These are phyloP conservation scores for Caranx ignobilis DNA, from an alignment of 2,113 vertebrate genomes.

Conservation along the genomic window DNA sequence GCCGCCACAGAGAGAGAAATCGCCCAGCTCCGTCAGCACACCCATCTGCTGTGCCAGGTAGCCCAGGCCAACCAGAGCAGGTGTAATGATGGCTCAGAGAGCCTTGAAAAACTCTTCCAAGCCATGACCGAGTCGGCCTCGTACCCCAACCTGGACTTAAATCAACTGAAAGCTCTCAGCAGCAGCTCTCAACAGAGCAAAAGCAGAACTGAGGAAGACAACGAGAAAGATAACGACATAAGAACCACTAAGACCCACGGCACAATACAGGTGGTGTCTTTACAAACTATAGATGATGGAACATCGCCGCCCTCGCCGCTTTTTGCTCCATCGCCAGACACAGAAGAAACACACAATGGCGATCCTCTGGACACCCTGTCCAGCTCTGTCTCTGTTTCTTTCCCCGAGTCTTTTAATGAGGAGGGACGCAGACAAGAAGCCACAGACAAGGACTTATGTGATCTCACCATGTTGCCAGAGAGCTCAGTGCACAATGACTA, in stretches of 20 bases:
- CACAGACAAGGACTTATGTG: slow-evolving; percentile 22
- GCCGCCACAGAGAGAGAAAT: slow-evolving; percentile 71
- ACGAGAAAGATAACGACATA: neutral
- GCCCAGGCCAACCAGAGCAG: slow-evolving; percentile 32
- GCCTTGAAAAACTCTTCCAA: slow-evolving; percentile 67
- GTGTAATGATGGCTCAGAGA: neutral
- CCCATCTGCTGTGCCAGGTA: slow-evolving; percentile 72
- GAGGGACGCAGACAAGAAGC: slow-evolving; percentile 3
- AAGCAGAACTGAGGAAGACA: slow-evolving; percentile 7
- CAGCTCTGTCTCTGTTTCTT: neutral
- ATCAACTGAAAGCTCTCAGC: slow-evolving; percentile 19
- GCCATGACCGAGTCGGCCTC: slow-evolving; percentile 73
- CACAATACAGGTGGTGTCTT: slow-evolving; percentile 8
- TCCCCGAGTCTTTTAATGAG: neutral
- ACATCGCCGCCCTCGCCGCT: slow-evolving; percentile 69
- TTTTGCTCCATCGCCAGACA: slow-evolving; percentile 65
- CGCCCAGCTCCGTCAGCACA: slow-evolving; percentile 75
- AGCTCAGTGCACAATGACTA: slow-evolving; percentile 50
- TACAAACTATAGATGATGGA: slow-evolving; percentile 19
- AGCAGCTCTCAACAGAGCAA: neutral
- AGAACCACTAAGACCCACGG: neutral
- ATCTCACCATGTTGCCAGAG: slow-evolving; percentile 59
- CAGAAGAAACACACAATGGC: slow-evolving; percentile 10
- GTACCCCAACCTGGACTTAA: slow-evolving; percentile 62
- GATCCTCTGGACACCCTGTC: slow-evolving; percentile 9